Base-by-base conservation (phyloP, 2,797 vertebrate genomes). In the Darevskia nairensis region DNA sequence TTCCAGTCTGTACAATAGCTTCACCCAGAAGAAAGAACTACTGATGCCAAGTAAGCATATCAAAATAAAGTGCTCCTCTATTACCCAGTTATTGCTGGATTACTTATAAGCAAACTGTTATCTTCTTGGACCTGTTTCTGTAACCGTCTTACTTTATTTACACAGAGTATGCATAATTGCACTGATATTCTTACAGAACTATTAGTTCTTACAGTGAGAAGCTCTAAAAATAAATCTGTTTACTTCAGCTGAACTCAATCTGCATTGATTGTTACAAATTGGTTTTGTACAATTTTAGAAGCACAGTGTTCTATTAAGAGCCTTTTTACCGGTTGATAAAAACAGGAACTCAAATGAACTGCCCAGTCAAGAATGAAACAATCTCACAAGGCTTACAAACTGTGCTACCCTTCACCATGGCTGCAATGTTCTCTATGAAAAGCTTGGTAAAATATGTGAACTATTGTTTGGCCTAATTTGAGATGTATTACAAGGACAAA, bases 211-310 rank as follows among this genome's bases (percentile, higher is more conserved):
- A 50, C 29, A 55, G 80, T 27, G 68, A 82, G 50, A 64, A 25
- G 68, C 35, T 68, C 84, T 79, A 81, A 66, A 86, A 66, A 79
- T 87, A 90, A 76, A 66, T 82, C 75, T 88, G 55, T 82, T 88
- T 88, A 74, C 80, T 72, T 87, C 84, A 35, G 86, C 84, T 79
- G 75, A 68, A 72, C 44, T 78, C 75, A 82, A 46, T 80, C 83
- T 85, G 32, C 82, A 55, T 39, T 85, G 44, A 85, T 79, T 50
- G 80, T 74, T 88, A 82, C 87, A 89, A 89, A 89, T 80, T 46
- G 87, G 50, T 29, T 79, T 35, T 80, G 82, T 74, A 72, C 82
- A 44, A 50, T 85, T 85, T 85, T 72, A 89, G 78, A 64, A 80
- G 50, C 75, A 66, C 11, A 7, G 68, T 80, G 76, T 89, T 72